Evolutionary conservation across 2,888 invertebrate species (phyloP).

Genomic region (Leptinotarsa juncta): DNA sequence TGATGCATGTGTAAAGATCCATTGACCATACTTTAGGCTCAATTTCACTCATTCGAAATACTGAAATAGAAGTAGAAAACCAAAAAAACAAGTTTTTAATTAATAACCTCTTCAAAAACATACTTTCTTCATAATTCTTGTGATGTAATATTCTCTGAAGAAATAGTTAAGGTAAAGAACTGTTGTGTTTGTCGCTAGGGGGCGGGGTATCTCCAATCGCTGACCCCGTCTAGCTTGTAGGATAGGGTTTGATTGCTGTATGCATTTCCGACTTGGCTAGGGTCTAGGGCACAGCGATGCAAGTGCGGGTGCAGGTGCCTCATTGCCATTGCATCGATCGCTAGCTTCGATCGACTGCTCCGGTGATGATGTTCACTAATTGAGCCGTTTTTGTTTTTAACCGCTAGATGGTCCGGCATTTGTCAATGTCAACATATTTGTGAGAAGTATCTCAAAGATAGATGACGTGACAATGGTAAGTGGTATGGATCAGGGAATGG

Average conservation of each 20-base stretch:
- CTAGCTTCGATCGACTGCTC: conserved; percentile 46
- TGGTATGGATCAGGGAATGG: conserved; percentile 65
- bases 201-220: conserved; percentile 42
- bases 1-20: too few species aligned
- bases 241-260: conserved; percentile 63
- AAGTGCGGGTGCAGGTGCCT: conserved; percentile 60
- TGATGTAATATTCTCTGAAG: not conserved
- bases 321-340: conserved; percentile 57
- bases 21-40: too few species aligned
- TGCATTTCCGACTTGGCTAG: conserved; percentile 52
- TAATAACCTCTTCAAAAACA: too few species aligned
- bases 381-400: conserved; percentile 62
- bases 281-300: conserved; percentile 50
- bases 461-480: conserved; percentile 99
- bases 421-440: conserved; percentile 98
- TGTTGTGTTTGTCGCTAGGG: conserved; percentile 43
- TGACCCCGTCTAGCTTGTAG: conserved; percentile 62
- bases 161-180: conserved; percentile 25
- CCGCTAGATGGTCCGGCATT: conserved; percentile 90
- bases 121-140: too few species aligned
- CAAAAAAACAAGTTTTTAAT: too few species aligned
- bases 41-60: too few species aligned
- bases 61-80: too few species aligned
- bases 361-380: conserved; percentile 59
- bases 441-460: conserved; percentile 98